Conservation (phyloP, 2,797 vertebrate species). For the Hyperoplus immaculatus region DNA sequence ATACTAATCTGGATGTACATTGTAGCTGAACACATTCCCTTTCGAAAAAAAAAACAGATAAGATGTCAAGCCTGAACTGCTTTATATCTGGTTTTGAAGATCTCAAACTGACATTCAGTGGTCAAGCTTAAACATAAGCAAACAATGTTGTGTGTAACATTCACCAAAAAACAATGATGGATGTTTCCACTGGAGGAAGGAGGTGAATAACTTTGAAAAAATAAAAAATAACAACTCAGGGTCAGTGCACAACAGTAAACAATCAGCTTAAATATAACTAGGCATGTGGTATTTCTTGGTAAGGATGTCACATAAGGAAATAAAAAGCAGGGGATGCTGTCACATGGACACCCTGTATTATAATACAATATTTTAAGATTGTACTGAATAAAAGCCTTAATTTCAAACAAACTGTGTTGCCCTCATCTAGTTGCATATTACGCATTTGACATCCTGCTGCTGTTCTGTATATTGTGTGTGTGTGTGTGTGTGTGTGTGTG, state of each 20-base stretch:
- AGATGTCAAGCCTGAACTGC: neutral
- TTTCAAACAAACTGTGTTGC: slow-evolving; percentile 88
- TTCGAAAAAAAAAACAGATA: neutral
- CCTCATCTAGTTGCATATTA: slow-evolving; percentile 85
- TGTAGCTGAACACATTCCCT: neutral
- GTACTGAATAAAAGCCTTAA: slow-evolving; percentile 84
- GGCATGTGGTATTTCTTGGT: slow-evolving; percentile 22
- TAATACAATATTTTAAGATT: slow-evolving; percentile 71
- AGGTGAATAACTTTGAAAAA: slow-evolving; percentile 21
- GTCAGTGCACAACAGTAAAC: slow-evolving; percentile 25
- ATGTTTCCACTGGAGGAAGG: slow-evolving; percentile 21
- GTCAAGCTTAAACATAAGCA: slow-evolving; percentile 15
- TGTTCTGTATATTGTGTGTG: neutral
- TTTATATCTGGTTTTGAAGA: neutral
- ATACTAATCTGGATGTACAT: neutral
- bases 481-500: neutral
- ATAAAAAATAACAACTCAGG: neutral
- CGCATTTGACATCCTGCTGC: neutral
- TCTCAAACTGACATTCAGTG: slow-evolving; percentile 4
- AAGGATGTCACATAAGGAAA: slow-evolving; percentile 1
- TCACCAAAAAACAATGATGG: slow-evolving; percentile 32
- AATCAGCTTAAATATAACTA: slow-evolving; percentile 26
- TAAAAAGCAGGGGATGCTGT: slow-evolving; percentile 8
- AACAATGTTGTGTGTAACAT: slow-evolving; percentile 9
- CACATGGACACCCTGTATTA: slow-evolving; percentile 25